These are phyloP conservation scores for Pseudoatta argentina DNA, from an alignment of 1,140 invertebrate genomes.

Conservation along the genomic window DNA sequence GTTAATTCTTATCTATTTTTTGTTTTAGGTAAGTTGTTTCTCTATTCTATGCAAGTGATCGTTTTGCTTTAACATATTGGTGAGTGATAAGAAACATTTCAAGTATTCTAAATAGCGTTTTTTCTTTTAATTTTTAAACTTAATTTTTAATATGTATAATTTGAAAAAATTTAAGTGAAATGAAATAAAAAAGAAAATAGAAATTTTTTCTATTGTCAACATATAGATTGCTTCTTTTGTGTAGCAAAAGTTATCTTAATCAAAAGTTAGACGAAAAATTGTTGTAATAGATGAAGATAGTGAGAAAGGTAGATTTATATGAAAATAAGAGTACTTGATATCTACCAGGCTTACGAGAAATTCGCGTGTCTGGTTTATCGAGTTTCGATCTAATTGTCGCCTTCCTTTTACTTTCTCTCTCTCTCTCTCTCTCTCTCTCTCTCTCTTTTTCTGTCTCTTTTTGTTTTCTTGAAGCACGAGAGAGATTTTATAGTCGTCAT, in stretches of 20 bases:
- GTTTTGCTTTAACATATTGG: conserved; percentile 1
- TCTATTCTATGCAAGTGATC: not conserved
- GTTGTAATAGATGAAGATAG: not conserved
- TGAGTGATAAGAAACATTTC: conserved; percentile 47
- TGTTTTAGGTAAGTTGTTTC: conserved; percentile 68
- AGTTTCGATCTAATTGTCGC: conserved; percentile 59
- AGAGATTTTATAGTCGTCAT: conserved; percentile 33
- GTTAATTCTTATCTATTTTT: conserved; percentile 44
- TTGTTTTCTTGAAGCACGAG: conserved; percentile 7
- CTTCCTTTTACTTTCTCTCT: not conserved
- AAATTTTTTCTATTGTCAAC: not conserved
- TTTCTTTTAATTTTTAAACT: not conserved
- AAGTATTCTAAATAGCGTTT: not conserved
- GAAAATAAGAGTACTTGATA: conserved; percentile 30
- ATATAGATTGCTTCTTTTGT: not conserved
- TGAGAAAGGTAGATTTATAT: conserved; percentile 17
- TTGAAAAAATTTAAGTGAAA: not conserved
- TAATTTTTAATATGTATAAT: not conserved
- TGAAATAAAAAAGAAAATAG: not conserved
- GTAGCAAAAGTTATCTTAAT: not conserved
- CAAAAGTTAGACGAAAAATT: conserved; percentile 17
- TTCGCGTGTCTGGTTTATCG: conserved; percentile 60
- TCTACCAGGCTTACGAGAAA: conserved; percentile 47
- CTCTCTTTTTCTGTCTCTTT: not conserved
- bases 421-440: not conserved